These are phyloP conservation scores for Pandemis heparana DNA, from an alignment of 2,888 invertebrate species.

Conservation along the genomic window DNA sequence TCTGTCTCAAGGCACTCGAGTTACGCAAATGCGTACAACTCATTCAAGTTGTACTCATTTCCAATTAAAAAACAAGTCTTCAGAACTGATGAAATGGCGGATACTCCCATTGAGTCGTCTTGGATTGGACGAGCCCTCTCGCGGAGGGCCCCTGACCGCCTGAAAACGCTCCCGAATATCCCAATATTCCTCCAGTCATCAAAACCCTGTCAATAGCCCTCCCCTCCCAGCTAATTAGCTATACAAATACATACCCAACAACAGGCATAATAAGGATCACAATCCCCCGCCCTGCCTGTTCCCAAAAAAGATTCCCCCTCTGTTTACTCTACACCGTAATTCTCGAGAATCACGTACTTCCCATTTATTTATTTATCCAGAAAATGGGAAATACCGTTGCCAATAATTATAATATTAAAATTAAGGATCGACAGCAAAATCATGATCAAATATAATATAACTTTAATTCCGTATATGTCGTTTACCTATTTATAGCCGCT, in stretches of 20 bases:
- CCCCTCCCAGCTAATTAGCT: conserved; percentile 48
- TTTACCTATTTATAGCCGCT: neutral
- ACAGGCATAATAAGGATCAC: conserved; percentile 44
- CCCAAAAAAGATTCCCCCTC: conserved; percentile 59
- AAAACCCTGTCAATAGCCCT: conserved; percentile 67
- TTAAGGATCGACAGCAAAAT: neutral
- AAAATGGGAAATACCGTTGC: conserved; percentile 14
- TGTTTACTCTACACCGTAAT: conserved; percentile 65
- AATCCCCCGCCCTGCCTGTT: conserved; percentile 48
- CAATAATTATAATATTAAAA: neutral
- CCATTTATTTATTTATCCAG: conserved; percentile 43
- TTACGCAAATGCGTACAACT: conserved; percentile 3
- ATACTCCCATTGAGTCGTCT: conserved; percentile 30
- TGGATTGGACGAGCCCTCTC: conserved; percentile 20
- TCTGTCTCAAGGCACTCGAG: neutral
- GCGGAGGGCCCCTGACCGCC: conserved; percentile 24
- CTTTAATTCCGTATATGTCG: neutral
- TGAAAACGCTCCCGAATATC: conserved; percentile 9
- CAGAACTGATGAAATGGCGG: conserved; percentile 15
- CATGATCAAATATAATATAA: neutral
- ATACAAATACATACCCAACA: conserved; percentile 47
- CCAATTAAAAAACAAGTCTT: conserved; percentile 17
- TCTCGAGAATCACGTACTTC: conserved; percentile 54
- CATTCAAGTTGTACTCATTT: conserved; percentile 4
- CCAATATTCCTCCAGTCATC: conserved; percentile 69